These are phyloP conservation scores for Boulengeromyrus knoepffleri DNA, from an alignment of 2,113 vertebrate species.

Conservation along the genomic window DNA sequence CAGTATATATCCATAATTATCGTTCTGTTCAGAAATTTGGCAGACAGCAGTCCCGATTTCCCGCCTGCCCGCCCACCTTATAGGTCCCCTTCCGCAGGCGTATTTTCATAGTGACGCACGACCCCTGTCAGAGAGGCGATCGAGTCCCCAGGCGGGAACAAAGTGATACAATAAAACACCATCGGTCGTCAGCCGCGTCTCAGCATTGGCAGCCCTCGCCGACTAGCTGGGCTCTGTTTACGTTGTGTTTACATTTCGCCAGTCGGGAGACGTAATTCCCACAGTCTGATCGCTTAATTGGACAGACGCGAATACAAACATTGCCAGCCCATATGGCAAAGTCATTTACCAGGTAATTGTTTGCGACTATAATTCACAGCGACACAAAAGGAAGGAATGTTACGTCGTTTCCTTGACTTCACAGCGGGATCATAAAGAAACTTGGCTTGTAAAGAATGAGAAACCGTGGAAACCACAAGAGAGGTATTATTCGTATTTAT, in stretches of 20 bases:
- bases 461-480: constrained; percentile 69
- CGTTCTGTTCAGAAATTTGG: background rate
- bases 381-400: constrained; percentile 82
- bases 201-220: constrained; percentile 9
- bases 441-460: constrained; percentile 73
- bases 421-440: constrained; percentile 80
- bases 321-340: constrained; percentile 73
- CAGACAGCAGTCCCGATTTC: background rate
- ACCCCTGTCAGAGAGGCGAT: constrained; percentile 15
- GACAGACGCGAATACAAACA: constrained; percentile 61
- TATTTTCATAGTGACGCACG: constrained; percentile 13
- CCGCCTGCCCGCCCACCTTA: background rate
- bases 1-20: background rate
- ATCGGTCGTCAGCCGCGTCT: constrained; percentile 32
- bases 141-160: constrained; percentile 20
- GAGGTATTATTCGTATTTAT: constrained; percentile 79
- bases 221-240: constrained; percentile 38
- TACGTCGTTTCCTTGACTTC: constrained; percentile 87
- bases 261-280: constrained; percentile 37
- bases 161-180: constrained; percentile 36
- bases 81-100: background rate
- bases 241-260: constrained; percentile 45
- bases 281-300: constrained; percentile 67
- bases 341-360: constrained; percentile 79
- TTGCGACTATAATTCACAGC: constrained; percentile 76